phyloP scores from a whole-genome alignment of 2,797 vertebrate genomes.

The Erethizon dorsatum region DNA sequence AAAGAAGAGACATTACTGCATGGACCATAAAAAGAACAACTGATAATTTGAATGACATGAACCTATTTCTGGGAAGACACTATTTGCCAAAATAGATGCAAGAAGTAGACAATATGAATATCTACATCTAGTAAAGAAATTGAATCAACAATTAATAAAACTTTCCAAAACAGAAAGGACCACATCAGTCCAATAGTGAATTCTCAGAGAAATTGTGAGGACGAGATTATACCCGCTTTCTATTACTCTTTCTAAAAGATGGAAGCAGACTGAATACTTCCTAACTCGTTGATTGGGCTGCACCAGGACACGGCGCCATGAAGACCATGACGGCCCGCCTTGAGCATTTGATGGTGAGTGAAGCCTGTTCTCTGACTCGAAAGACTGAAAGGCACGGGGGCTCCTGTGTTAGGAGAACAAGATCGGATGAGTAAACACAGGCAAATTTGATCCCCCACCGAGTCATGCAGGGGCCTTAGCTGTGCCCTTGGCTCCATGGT shows the following conservation, averaged over 20 bases:
- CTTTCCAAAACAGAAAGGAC: neutral
- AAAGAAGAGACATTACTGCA: neutral
- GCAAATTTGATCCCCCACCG: neutral
- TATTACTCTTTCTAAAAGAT: neutral
- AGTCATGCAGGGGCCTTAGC: rapidly evolving
- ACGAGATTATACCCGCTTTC: neutral
- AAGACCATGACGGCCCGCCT: too few species aligned
- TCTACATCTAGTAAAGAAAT: neutral
- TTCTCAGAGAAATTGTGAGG: neutral
- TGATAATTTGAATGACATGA: neutral
- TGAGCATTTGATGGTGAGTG: neutral
- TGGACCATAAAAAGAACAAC: neutral
- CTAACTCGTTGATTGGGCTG: neutral
- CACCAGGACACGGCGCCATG: too few species aligned
- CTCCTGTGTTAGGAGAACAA: neutral
- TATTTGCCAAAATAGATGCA: neutral
- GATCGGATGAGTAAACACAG: neutral
- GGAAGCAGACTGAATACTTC: neutral
- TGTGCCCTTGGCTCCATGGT: too few species aligned
- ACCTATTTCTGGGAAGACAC: neutral
- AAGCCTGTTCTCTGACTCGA: neutral
- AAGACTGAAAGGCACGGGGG: rapidly evolving
- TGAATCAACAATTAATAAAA: neutral
- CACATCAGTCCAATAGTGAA: neutral
- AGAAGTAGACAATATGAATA: neutral